Evolutionary conservation across 2,888 invertebrate species (phyloP).

Genomic region (Cosmia trapezina): DNA sequence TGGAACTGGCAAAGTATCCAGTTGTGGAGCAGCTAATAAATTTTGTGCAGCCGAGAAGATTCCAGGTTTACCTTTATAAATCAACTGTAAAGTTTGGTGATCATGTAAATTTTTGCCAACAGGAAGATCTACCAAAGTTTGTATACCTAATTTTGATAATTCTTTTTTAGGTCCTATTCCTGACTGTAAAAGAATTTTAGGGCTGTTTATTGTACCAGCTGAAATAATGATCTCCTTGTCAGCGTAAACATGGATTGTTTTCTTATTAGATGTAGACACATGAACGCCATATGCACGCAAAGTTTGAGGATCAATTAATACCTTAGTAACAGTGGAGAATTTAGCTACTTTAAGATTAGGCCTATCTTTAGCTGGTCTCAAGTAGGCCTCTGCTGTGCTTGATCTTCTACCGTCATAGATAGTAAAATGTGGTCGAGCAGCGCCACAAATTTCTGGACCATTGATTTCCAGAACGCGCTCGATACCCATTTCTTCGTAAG

Average conservation of each 20-base stretch:
- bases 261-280: constrained; percentile 69
- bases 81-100: constrained; percentile 74
- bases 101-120: constrained; percentile 85
- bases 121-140: constrained; percentile 77
- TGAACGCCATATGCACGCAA: constrained; percentile 76
- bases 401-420: constrained; percentile 79
- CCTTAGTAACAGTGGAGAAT: constrained; percentile 75
- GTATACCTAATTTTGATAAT: constrained; percentile 73
- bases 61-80: constrained; percentile 76
- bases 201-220: constrained; percentile 81
- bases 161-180: constrained; percentile 81
- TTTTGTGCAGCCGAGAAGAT: constrained; percentile 77
- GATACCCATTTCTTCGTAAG: constrained; percentile 76
- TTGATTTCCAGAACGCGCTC: constrained; percentile 73
- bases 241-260: constrained; percentile 73
- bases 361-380: constrained; percentile 72
- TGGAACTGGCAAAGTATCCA: constrained; percentile 75
- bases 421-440: constrained; percentile 73
- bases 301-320: constrained; percentile 76
- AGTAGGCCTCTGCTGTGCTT: constrained; percentile 83
- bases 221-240: constrained; percentile 81
- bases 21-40: constrained; percentile 65
- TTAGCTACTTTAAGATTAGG: constrained; percentile 80
- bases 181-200: constrained; percentile 83
- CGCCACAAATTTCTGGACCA: constrained; percentile 71